Percentiles rank a stretch among this genome's conserved stretches.
These are phyloP conservation scores for Hybos culiciformis DNA, from an alignment of 2,888 invertebrate species.

Conservation along the genomic window DNA sequence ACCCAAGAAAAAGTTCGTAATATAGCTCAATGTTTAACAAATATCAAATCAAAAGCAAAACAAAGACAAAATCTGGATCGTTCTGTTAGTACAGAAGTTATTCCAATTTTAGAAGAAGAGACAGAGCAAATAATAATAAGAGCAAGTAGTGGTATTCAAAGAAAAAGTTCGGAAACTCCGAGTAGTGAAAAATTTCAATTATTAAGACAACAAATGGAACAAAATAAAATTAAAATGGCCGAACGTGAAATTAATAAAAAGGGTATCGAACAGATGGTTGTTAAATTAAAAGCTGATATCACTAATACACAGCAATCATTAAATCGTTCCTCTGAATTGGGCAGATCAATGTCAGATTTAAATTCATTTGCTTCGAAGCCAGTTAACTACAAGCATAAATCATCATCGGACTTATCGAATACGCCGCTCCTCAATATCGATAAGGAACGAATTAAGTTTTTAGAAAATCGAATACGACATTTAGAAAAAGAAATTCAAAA, in stretches of 20 bases:
- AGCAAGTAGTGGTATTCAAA: constrained; percentile 1
- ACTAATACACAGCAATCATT: constrained; percentile 37
- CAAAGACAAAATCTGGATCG: constrained; percentile 19
- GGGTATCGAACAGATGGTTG: constrained; percentile 40
- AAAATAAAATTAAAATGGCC: constrained; percentile 40
- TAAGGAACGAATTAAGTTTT: constrained; percentile 26
- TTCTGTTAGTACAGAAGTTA: background rate
- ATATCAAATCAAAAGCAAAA: constrained; percentile 24
- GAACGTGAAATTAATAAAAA: constrained; percentile 40
- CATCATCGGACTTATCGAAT: constrained; percentile 27
- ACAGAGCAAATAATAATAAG: background rate
- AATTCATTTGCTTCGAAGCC: constrained; percentile 18
- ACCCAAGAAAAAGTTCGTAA: constrained; percentile 28
- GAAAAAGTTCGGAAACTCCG: constrained; percentile 26
- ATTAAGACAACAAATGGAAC: constrained; percentile 40
- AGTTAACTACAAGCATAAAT: constrained; percentile 25
- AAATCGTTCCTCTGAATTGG: constrained; percentile 27
- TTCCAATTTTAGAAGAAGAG: background rate
- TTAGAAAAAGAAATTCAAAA: constrained; percentile 30
- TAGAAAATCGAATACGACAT: constrained; percentile 30
- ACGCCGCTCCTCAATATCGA: constrained; percentile 23
- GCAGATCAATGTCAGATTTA: constrained; percentile 33
- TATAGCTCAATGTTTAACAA: constrained; percentile 25
- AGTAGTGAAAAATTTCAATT: constrained; percentile 40
- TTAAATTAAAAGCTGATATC: constrained; percentile 40